These are phyloP conservation scores for Sebastes itinus DNA, from an alignment of 2,797 vertebrate genomes.

Conservation along the genomic window DNA sequence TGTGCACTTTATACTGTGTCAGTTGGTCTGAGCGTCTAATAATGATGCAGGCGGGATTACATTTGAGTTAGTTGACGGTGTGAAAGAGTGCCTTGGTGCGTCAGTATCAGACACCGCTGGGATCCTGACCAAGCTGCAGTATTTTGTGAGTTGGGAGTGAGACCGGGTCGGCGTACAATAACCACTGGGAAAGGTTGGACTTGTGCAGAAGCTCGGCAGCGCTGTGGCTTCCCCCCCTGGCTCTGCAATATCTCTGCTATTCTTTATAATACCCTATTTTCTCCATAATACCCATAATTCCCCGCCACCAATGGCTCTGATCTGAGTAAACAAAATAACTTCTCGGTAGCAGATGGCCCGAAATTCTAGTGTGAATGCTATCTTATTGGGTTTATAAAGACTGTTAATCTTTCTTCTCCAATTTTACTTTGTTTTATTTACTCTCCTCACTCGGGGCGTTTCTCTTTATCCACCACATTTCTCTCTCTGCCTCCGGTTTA, in stretches of 20 bases:
- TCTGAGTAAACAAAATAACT: conserved; percentile 46
- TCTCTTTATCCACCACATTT: conserved; percentile 16
- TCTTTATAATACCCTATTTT: conserved; percentile 23
- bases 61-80: too few species aligned
- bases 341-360: conserved; percentile 20
- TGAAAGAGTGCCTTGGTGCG: not conserved
- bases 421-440: conserved; percentile 44
- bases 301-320: not conserved
- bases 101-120: not conserved
- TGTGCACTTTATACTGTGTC: not conserved
- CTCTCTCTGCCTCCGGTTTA: not conserved
- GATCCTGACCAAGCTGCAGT: not conserved
- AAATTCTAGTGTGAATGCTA: not conserved
- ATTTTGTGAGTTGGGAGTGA: not conserved
- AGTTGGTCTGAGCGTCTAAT: not conserved
- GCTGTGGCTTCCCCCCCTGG: not conserved
- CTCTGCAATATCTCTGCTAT: conserved; percentile 19
- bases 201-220: not conserved
- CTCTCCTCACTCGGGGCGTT: conserved; percentile 10
- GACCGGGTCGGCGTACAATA: not conserved
- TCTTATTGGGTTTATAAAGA: conserved; percentile 16
- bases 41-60: not conserved
- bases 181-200: not conserved
- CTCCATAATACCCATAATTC: conserved; percentile 43
- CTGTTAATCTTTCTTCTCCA: conserved; percentile 30